A percentile compares a stretch with the other conserved stretches of the same genome.
Evolutionary conservation across 2,113 vertebrate species (phyloP).

Genomic region (Pardalotus punctatus): DNA sequence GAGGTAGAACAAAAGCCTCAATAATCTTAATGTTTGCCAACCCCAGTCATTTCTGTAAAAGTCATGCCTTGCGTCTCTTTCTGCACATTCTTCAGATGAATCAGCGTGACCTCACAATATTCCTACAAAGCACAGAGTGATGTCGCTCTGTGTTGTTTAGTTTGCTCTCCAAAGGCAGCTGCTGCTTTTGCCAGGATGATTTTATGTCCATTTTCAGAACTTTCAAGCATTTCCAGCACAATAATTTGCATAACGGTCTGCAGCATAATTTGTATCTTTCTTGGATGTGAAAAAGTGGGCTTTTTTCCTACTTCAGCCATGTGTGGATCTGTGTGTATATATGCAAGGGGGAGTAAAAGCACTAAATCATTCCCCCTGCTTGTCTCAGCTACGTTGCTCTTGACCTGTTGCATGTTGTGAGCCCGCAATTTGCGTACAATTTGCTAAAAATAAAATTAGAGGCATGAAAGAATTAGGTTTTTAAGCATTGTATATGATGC

Average conservation of each 20-base stretch:
- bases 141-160: accelerated
- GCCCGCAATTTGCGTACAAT: not conserved
- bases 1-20: not conserved
- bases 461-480: not conserved
- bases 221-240: not conserved
- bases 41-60: not conserved
- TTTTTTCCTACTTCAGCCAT: not conserved
- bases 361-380: not conserved
- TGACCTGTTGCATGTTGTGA: not conserved
- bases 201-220: not conserved
- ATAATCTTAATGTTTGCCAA: not conserved
- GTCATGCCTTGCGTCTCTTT: not conserved
- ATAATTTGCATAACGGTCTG: not conserved
- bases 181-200: not conserved
- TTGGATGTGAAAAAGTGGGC: not conserved
- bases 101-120: not conserved
- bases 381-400: not conserved
- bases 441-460: not conserved
- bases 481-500: not conserved
- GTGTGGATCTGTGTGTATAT: accelerated
- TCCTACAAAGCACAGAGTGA: not conserved
- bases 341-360: not conserved
- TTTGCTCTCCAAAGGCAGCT: not conserved
- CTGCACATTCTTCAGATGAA: not conserved
- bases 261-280: not conserved